phyloP scores from a whole-genome alignment of 2,797 vertebrate genomes.

The Helarctos malayanus region DNA sequence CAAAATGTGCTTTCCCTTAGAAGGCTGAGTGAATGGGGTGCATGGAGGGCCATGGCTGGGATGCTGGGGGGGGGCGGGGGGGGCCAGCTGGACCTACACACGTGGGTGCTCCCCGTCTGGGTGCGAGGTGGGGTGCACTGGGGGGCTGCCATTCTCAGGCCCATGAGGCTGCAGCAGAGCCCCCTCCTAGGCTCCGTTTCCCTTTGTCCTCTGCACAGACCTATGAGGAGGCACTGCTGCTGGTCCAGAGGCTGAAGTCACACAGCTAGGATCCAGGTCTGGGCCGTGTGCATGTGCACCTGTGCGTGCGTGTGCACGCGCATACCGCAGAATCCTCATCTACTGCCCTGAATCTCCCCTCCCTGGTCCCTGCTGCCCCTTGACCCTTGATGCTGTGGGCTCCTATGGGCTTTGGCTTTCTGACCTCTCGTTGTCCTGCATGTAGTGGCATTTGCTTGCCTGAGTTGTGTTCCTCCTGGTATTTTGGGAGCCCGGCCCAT shows the following conservation, averaged over 20 bases:
- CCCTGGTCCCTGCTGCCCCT: background rate
- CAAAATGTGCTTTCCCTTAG: background rate
- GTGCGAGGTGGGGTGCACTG: too few species aligned
- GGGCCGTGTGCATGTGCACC: background rate
- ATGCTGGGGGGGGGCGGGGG: background rate
- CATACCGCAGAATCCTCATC: too few species aligned
- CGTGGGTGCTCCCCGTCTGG: fast-evolving
- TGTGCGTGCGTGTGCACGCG: fast-evolving
- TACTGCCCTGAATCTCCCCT: background rate
- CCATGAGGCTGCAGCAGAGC: background rate
- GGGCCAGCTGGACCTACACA: too few species aligned
- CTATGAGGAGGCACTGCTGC: too few species aligned
- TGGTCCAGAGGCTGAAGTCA: background rate
- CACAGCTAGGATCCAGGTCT: background rate
- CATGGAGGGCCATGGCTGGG: fast-evolving
- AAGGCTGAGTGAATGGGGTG: background rate
- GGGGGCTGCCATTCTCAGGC: background rate
- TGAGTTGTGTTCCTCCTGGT: background rate
- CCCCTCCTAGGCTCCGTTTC: background rate
- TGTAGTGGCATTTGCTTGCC: background rate
- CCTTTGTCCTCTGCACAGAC: background rate
- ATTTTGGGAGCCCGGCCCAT: background rate
- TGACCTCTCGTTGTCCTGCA: background rate
- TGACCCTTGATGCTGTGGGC: too few species aligned
- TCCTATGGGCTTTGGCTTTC: background rate